A percentile compares a stretch with the other conserved stretches of the same genome.
phyloP scores from a whole-genome alignment of 2,888 invertebrate species.

The Idaea biselata region DNA sequence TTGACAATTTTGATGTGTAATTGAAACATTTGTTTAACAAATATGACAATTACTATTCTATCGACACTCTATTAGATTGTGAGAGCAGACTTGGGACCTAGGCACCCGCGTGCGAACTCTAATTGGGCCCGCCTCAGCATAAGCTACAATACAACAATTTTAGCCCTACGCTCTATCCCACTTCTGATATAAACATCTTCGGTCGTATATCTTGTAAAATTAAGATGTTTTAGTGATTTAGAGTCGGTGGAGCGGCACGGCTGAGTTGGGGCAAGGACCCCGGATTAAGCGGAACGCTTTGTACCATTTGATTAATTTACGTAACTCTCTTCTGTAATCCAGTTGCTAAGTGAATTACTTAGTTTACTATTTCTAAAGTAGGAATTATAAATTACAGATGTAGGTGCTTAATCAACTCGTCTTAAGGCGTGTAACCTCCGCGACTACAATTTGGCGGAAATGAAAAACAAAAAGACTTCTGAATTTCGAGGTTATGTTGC shows the following conservation, averaged over 20 bases:
- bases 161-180: background rate
- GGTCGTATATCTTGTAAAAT: slow-evolving; percentile 13
- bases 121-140: too few species aligned
- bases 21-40: too few species aligned
- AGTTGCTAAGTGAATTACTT: background rate
- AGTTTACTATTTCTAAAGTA: background rate
- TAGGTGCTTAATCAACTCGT: background rate
- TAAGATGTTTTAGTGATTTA: slow-evolving; percentile 26
- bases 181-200: background rate
- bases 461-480: too few species aligned
- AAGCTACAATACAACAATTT: too few species aligned
- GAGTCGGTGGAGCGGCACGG: slow-evolving; percentile 11
- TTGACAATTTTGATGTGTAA: too few species aligned
- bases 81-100: too few species aligned
- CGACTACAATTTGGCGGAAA: too few species aligned
- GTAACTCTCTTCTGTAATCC: slow-evolving; percentile 12
- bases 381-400: slow-evolving; percentile 10
- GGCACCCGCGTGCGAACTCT: too few species aligned
- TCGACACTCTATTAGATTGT: too few species aligned
- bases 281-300: slow-evolving; percentile 15
- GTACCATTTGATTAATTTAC: slow-evolving; percentile 16
- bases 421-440: background rate
- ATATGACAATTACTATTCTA: too few species aligned
- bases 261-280: slow-evolving; percentile 26
- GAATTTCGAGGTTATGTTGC: too few species aligned